phyloP scores from a whole-genome alignment of 2,888 invertebrate genomes.

The Bursaphelenchus okinawaensis region DNA sequence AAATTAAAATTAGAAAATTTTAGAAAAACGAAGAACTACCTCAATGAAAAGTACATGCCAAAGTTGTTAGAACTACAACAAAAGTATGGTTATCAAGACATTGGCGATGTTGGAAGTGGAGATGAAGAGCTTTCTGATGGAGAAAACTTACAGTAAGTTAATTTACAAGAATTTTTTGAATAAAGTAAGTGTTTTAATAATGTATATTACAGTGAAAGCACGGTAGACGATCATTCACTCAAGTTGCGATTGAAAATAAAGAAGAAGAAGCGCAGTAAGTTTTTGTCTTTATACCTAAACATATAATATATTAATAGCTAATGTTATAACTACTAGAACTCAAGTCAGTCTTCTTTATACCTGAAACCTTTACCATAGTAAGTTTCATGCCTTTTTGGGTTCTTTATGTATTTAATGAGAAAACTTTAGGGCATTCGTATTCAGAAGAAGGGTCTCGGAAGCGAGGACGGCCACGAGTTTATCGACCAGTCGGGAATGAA shows the following conservation, averaged over 20 bases:
- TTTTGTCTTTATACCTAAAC: no score
- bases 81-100: not conserved
- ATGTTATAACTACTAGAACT: no score
- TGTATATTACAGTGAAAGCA: not conserved
- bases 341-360: no score
- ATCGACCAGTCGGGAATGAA: not conserved
- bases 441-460: not conserved
- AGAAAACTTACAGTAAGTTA: not conserved
- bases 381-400: no score
- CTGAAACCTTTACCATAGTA: no score
- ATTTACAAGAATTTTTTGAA: no score
- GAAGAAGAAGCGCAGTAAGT: conserved; percentile 2
- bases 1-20: no score
- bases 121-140: not conserved
- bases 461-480: not conserved
- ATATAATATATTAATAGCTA: no score
- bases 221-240: not conserved
- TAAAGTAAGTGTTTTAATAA: no score
- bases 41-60: not conserved
- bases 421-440: not conserved
- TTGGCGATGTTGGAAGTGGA: not conserved
- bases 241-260: conserved; percentile 1
- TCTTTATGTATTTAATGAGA: no score
- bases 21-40: not conserved
- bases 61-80: not conserved